Evolutionary conservation across 2,797 vertebrate species (phyloP).

Genomic region (Trachurus trachurus): DNA sequence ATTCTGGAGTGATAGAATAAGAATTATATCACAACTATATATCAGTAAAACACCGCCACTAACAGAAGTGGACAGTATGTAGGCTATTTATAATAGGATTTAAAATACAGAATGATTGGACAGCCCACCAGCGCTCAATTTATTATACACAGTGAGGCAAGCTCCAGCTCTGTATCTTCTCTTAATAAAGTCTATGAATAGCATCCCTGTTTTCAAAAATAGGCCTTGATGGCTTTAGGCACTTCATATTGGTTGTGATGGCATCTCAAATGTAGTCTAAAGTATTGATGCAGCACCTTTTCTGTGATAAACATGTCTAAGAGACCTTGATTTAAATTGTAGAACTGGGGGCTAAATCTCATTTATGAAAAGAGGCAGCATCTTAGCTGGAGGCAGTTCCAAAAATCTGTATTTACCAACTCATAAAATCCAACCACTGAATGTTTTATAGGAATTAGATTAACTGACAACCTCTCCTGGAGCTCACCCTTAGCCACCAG

Average conservation of each 20-base stretch:
- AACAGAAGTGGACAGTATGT: neutral
- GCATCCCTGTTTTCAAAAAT: neutral
- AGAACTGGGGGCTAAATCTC: neutral
- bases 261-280: neutral
- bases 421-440: slow-evolving; percentile 1
- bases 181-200: neutral
- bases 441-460: neutral
- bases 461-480: neutral
- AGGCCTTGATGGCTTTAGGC: neutral
- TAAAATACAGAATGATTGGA: neutral
- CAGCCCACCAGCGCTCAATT: neutral
- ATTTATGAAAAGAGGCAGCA: neutral
- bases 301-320: slow-evolving; percentile 2
- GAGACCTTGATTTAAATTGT: neutral
- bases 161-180: neutral
- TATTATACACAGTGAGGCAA: no score
- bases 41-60: neutral
- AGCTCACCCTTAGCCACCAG: neutral
- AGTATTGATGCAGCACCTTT: slow-evolving; percentile 15
- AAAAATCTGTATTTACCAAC: neutral
- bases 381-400: neutral
- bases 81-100: neutral
- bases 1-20: neutral
- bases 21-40: neutral
- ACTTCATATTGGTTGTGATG: neutral